Evolutionary conservation across 2,113 vertebrate genomes (phyloP), one percentile per base, ranked within the genome.

Genomic region (Dicaeum eximium): DNA sequence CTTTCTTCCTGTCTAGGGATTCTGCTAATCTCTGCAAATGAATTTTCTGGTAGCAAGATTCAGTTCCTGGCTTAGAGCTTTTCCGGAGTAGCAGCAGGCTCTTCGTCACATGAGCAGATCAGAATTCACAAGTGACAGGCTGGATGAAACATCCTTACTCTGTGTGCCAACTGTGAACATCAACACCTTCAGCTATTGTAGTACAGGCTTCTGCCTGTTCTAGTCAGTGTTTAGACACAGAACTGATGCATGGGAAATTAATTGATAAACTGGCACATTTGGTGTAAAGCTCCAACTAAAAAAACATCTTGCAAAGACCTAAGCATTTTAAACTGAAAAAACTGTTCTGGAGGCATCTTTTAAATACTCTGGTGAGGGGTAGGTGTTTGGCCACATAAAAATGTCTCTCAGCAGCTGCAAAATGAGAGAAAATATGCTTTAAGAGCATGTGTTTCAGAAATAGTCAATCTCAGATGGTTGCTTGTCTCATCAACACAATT

Each of bases 401-500:
- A 15, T 72, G 15, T 72, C 11, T 72, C 25, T 74, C 13, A 37
- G n/a, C 40, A 95, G 56, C 81, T 86, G 75, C 79, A 88, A n/a
- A 92, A 81, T 67, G 60, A 80, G 65, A 60, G 85, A 50, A 58
- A 65, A 18, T 78, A 65, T 44, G 42, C 72, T 75, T 71, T 81
- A 47, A 82, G 75, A 96, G 51, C 67, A 10, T 28, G 14, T 72
- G 47, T 78, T 61, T 79, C 42, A 60, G 64, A 91, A 93, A 54
- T 9, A 83, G 50, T 90, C 50, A 27, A 19, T 95, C 91, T 95
- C 64, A 19, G 78, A 75, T 81, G 47, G 70, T 86, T 65, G 42
- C 81, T 80, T 93, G 78, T 81, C 81, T 95, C 88, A 91, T 94
- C 56, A 80, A 31, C 38, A 65, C 62, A 72, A 25, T 84, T 86